Base-by-base conservation (phyloP, 2,888 invertebrate species). In the Zele albiditarsus region DNA sequence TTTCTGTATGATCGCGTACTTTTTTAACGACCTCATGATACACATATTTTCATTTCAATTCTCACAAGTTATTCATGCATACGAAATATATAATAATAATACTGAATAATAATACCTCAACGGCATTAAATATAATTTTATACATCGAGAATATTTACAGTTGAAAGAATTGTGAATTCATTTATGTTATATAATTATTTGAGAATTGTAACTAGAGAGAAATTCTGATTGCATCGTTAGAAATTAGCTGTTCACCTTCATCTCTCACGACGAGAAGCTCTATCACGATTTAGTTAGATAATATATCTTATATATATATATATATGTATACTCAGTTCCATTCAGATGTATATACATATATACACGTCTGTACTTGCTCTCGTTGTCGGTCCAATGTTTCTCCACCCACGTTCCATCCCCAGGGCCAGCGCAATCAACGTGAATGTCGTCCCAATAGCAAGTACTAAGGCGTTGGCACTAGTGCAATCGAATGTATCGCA, bases 401-500 rank as follows among this genome's bases (percentile, higher is more conserved):
- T 58, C 33, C 12, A 60, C 10, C 68, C 58, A 57, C 38, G 42
- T 66, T 67, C 33, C 42, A 31, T 42, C 62, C 66, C 23, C 58
- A 58, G 60, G 60, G 46, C 16, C 60, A 49, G 68, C 38, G 67
- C 68, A 73, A 73, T 73, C 73, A 73, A 31, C 33, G 60, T 38
- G 66, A 20, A 20, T 60, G 67, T 42, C 23, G 23, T 57, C 57
- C 27, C 60, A 73, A 60, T 68, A 60, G 46, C 31, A 46, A 42
- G 60, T 67, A 49, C 58, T 10, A 28, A 73, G 73, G 42, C 62
- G 68, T 73, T 46, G 68, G 28, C 73, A 73, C 60, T 62, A 28
- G n/a, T 67, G 46, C 60, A 57, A 73, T 68, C 49, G 60, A 73
- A 68, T 60, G 68, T 60, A 73, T 73, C 58, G 23, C 49, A 33